Conservation (phyloP, 2,113 vertebrate genomes). For the Prolemur simus region DNA sequence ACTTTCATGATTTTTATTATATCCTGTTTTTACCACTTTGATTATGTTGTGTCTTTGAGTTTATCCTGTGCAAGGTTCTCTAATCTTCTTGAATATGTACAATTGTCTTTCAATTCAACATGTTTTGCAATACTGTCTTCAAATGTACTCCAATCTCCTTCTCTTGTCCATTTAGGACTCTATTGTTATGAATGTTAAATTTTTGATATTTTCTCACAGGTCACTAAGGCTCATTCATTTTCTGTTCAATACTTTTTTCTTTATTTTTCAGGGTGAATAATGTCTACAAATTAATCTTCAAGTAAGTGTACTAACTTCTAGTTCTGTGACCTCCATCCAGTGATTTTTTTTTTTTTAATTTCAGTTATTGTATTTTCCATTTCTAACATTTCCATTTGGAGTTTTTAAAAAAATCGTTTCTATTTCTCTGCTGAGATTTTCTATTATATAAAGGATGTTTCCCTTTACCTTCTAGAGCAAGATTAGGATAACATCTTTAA, state of each 20-base stretch:
- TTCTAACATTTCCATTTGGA: background rate
- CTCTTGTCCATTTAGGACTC: background rate
- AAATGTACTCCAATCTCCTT: background rate
- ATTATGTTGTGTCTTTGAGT: background rate
- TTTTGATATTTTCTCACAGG: background rate
- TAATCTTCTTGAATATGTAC: background rate
- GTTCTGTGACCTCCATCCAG: background rate
- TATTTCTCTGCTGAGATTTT: background rate
- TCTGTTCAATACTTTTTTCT: background rate
- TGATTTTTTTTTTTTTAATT: background rate
- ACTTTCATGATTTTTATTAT: background rate
- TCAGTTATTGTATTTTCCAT: background rate
- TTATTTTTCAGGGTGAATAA: background rate
- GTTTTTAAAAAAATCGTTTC: background rate
- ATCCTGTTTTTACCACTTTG: background rate
- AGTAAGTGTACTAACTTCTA: background rate
- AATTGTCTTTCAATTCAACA: background rate
- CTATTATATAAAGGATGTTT: background rate
- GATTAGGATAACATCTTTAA: background rate
- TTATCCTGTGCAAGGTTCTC: background rate
- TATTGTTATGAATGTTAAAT: background rate
- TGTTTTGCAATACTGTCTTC: background rate
- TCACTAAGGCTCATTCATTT: background rate
- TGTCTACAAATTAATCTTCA: background rate
- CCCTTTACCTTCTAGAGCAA: background rate